Conservation (phyloP, 2,797 vertebrate genomes). For the Limnodromus scolopaceus region DNA sequence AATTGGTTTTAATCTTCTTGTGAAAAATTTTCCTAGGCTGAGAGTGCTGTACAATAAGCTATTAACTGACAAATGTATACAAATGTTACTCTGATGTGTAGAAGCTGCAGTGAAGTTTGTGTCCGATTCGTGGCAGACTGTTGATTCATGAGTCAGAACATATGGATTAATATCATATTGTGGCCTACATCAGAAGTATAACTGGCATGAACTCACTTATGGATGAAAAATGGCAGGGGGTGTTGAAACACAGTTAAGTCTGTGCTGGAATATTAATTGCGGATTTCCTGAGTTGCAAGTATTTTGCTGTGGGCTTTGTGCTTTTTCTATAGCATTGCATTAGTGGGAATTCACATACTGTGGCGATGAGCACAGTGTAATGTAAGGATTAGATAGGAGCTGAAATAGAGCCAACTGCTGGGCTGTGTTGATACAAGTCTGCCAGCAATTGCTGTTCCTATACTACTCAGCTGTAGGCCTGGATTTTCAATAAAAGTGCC, state of each 20-base stretch:
- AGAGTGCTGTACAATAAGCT: not conserved
- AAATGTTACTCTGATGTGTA: not conserved
- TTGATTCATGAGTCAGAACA: not conserved
- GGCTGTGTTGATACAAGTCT: conserved; percentile 54
- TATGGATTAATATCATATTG: not conserved
- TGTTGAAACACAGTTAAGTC: not conserved
- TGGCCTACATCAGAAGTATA: not conserved
- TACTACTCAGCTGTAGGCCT: conserved; percentile 28
- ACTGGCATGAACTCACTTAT: not conserved
- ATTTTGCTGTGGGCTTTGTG: conserved; percentile 48
- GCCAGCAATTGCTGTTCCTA: conserved; percentile 38
- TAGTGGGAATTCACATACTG: conserved; percentile 47
- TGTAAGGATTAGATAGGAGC: conserved; percentile 58
- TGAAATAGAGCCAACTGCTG: conserved; percentile 64
- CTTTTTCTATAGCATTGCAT: not conserved
- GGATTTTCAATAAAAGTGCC: conserved; percentile 22
- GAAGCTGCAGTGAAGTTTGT: not conserved
- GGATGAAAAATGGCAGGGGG: not conserved
- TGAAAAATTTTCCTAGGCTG: not conserved
- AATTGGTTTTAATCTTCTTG: not conserved
- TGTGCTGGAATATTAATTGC: conserved; percentile 46
- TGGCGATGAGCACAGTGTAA: conserved; percentile 45
- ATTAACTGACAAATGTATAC: not conserved
- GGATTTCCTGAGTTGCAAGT: conserved; percentile 30
- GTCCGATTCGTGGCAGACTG: not conserved